Evolutionary conservation across 2,797 vertebrate genomes (phyloP).

Genomic region (Falco columbarius): DNA sequence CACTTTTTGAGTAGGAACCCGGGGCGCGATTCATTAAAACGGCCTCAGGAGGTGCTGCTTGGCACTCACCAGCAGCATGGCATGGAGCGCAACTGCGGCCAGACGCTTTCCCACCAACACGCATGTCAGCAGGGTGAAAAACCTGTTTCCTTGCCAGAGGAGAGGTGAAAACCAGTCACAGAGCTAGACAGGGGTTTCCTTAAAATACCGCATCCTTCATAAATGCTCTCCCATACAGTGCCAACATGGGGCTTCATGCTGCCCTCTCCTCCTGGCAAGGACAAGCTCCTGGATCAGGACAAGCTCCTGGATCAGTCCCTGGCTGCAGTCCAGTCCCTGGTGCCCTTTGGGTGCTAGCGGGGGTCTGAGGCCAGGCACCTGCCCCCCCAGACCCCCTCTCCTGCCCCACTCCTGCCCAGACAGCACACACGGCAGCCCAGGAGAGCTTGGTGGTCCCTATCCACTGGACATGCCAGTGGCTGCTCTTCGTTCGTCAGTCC

Average conservation of each 20-base stretch:
- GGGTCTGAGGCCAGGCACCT: background rate
- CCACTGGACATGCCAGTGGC: background rate
- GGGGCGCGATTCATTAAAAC: slow-evolving; percentile 70
- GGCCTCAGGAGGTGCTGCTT: slow-evolving; percentile 21
- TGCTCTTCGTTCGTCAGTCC: background rate
- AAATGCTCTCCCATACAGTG: rapidly evolving
- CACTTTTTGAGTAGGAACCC: background rate
- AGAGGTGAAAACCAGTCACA: background rate
- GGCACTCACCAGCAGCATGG: background rate
- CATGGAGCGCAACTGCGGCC: background rate
- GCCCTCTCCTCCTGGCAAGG: background rate
- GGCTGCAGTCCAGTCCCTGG: rapidly evolving
- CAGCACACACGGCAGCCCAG: background rate
- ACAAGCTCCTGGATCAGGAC: rapidly evolving
- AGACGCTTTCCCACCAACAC: background rate
- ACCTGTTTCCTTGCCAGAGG: background rate
- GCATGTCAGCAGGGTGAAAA: background rate
- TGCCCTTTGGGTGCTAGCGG: background rate
- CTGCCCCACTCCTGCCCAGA: background rate
- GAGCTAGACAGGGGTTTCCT: background rate
- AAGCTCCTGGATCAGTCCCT: background rate
- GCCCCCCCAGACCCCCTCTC: background rate
- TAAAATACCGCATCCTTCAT: rapidly evolving
- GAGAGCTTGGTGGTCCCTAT: background rate
- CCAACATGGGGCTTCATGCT: rapidly evolving